Evolutionary conservation across 2,888 invertebrate species (phyloP).

Genomic region (Leptinotarsa haldemani): DNA sequence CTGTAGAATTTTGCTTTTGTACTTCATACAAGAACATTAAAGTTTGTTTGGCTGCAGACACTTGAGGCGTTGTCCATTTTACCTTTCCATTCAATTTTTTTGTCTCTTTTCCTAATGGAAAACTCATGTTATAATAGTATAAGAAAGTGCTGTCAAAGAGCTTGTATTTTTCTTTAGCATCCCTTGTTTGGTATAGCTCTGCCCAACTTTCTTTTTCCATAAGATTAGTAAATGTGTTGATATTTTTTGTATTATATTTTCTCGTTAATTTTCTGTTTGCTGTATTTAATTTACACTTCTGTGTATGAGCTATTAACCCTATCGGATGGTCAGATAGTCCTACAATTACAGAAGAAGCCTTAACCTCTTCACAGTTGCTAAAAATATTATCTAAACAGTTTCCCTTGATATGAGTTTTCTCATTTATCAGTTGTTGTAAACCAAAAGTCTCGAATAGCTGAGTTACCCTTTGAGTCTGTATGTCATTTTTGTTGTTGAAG

Average conservation of each 20-base stretch:
- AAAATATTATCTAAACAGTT: too few relatives aligned
- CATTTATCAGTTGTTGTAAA: too few relatives aligned
- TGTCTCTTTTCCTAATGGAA: neutral
- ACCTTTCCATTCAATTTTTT: neutral
- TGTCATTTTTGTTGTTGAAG: too few relatives aligned
- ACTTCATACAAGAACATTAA: neutral
- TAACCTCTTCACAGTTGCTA: too few relatives aligned
- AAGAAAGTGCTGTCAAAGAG: neutral
- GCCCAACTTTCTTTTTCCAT: neutral
- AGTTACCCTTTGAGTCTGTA: too few relatives aligned
- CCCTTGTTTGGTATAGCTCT: neutral
- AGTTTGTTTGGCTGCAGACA: neutral
- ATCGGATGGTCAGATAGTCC: too few relatives aligned
- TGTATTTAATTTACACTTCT: too few relatives aligned
- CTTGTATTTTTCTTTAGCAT: neutral
- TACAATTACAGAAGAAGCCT: too few relatives aligned
- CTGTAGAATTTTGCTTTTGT: neutral
- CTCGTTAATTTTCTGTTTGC: neutral
- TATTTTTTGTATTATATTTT: neutral
- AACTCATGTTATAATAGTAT: neutral
- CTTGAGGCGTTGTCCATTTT: neutral
- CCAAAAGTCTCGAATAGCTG: too few relatives aligned
- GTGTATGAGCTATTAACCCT: too few relatives aligned
- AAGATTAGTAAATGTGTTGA: neutral
- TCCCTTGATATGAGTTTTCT: too few relatives aligned